Evolutionary conservation across 2,113 vertebrate genomes (phyloP), one percentile per base, ranked within the genome.

Genomic region (Peromyscus polionotus): DNA sequence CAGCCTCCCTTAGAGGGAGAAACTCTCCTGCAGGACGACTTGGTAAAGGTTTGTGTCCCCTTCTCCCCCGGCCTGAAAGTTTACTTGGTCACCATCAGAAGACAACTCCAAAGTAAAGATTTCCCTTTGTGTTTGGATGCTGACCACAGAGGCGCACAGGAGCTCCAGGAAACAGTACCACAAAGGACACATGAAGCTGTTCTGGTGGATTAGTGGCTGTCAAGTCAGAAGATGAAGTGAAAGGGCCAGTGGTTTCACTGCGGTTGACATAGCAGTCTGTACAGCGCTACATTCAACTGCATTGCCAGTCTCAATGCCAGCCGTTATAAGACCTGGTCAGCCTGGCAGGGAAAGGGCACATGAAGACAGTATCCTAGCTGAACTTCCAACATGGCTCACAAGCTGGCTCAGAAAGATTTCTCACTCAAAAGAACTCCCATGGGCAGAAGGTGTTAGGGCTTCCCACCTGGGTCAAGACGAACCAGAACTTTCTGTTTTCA

Each of bases 231-330:
- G 93, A 45, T 36, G 24, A 36, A 7, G 39, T 16, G 70, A 28
- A 45, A 3, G 42, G 42, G 6, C 1, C 22, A 1, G 3, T 39
- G 48, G 59, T 36, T 57, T 57, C 5, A n/a, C 6, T 20, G 26
- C 16, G 51, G 14, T 76, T 24, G 28, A n/a, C 3, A 10, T 63
- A 51, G 33, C 39, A 1, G 10, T 65, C 16, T 67, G 4, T 7
- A n/a, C 51, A 57, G 51, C 16, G 0, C 70, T 39, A 0, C 0
- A 14, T 11, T 57, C 63, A 12, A 3, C 9, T 1, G 9, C 1
- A 5, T 7, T 1, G 4, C 11, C 7, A 1, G 2, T 2, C 14
- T 14, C 67, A 7, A 11, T 9, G 14, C 67, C 63, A 19, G 36
- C 8, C 16, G 4, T 39, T 2, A 0, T 2, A 70, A 73, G 59